Conservation (phyloP, 2,888 invertebrate genomes). For the Drosophila multiciliata region DNA sequence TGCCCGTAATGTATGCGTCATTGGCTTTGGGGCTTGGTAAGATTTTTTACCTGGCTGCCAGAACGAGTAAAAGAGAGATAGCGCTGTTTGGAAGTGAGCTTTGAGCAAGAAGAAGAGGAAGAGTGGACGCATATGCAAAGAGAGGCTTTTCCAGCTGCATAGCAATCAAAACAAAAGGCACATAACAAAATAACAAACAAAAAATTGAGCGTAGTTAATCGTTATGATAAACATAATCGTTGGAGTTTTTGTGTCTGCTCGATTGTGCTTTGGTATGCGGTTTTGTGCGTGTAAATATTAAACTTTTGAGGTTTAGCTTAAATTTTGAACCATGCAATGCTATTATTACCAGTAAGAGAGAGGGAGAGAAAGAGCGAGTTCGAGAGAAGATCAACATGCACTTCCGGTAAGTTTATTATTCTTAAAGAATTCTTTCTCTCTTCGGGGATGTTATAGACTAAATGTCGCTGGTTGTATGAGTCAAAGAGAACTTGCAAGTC, state of each 20-base stretch:
- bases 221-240: slow-evolving; percentile 70
- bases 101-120: slow-evolving; percentile 14
- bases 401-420: slow-evolving; percentile 34
- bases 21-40: slow-evolving; percentile 63
- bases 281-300: slow-evolving; percentile 11
- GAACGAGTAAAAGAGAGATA: slow-evolving; percentile 24
- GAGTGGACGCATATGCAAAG: slow-evolving; percentile 18
- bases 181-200: slow-evolving; percentile 10
- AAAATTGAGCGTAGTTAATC: slow-evolving; percentile 55
- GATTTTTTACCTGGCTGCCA: slow-evolving; percentile 27
- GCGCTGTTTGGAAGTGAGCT: slow-evolving; percentile 15
- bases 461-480: background rate
- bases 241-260: slow-evolving; percentile 27
- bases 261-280: slow-evolving; percentile 18
- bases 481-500: background rate
- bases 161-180: slow-evolving; percentile 71
- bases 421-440: background rate
- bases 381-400: slow-evolving; percentile 30
- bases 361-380: slow-evolving; percentile 4
- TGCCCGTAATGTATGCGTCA: slow-evolving; percentile 66
- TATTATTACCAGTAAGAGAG: background rate
- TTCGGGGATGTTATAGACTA: background rate
- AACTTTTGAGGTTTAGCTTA: slow-evolving; percentile 18
- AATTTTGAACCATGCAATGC: slow-evolving; percentile 25
- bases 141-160: slow-evolving; percentile 57